Evolutionary conservation across 2,797 vertebrate genomes (phyloP), one percentile per base, ranked within the genome.

Genomic region (Pangasius djambal): DNA sequence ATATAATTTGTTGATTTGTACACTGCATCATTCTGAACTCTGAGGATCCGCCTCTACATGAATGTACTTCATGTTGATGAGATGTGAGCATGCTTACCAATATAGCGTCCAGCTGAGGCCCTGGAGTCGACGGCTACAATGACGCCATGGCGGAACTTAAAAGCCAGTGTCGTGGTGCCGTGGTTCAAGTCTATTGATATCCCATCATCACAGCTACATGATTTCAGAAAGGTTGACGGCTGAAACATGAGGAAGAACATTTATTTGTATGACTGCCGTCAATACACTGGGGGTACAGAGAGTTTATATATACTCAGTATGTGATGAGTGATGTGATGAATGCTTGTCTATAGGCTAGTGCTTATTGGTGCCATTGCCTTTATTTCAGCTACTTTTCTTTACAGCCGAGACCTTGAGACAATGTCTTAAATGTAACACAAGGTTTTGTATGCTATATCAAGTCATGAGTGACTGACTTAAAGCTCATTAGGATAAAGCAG

Each of bases 61-160:
- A 37, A 48, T 4, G 3, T 57, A 8, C 28, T n/a, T 31, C 13
- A 61, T 82, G 25, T 16, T 20, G 18, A 65, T 16, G 12, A 79
- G 4, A 70, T 40, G 85, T 28, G 6, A 89, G 8, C 16, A n/a
- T 79, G 20, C 81, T 95, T 93, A 97, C 97, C 6, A 0, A 98
- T 90, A 79, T 97, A 98, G 0, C 0, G 91, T 0, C 97, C 97
- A 0, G 97, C 93, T 0, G 97, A 95, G 6, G 97, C 97, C 85
- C 97, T 94, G 85, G 97, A 97, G 92, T 98, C 97, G 85, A 97
- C 96, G 0, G 97, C 97, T 81, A 97, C 97, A 0, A 98, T 96
- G 78, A 98, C 97, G 0, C 97, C 97, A 0, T 97, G 97, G 40
- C 93, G 95, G 92, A 98, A 98, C 88, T 97, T 98, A 93, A 98